Base-by-base conservation (phyloP, 2,797 vertebrate genomes). In the Lepus townsendii region DNA sequence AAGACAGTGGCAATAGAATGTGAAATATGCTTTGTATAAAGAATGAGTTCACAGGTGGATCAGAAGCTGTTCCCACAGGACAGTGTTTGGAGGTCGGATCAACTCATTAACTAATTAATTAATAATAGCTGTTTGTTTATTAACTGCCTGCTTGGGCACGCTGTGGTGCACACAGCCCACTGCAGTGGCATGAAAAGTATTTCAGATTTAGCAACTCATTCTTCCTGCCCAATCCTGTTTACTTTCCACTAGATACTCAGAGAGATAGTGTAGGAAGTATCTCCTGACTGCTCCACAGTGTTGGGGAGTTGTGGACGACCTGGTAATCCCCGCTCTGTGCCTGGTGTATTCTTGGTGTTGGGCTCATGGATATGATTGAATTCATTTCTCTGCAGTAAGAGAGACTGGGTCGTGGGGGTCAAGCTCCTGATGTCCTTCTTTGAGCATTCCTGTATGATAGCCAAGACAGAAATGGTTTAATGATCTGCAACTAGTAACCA, bases 401-500 rank as follows among this genome's bases (percentile, higher is more conserved):
- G 24, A 84, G 65, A 57, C 27, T 26, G 32, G 42, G 42, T 42
- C 30, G 20, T 16, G 8, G 32, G n/a, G 19, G 5, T 84, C 65
- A 65, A 50, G 9, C 42, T 73, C 71, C 54, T 65, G 2, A 86
- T 77, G 66, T 93, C 90, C 42, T 96, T 52, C 76, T 63, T 4
- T 5, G 2, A 5, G 22, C 35, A 57, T 90, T 78, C 20, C 27
- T 42, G 2, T 85, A 62, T 27, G 47, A 69, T 83, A 62, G 86
- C 66, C 93, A 66, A 95, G 91, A 92, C 5, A 7, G 62, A 96
- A 93, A 94, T 50, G 76, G 88, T 82, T 92, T 96, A 96, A 95
- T 86, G 92, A 86, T 88, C 83, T 96, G 66, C 82, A 93, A 90
- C 90, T 91, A 73, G 95, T 95, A 94, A 83, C 93, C 89, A 94